Evolutionary conservation across 2,113 vertebrate genomes (phyloP), one percentile per base, ranked within the genome.

Genomic region (Hemibagrus wyckioides): DNA sequence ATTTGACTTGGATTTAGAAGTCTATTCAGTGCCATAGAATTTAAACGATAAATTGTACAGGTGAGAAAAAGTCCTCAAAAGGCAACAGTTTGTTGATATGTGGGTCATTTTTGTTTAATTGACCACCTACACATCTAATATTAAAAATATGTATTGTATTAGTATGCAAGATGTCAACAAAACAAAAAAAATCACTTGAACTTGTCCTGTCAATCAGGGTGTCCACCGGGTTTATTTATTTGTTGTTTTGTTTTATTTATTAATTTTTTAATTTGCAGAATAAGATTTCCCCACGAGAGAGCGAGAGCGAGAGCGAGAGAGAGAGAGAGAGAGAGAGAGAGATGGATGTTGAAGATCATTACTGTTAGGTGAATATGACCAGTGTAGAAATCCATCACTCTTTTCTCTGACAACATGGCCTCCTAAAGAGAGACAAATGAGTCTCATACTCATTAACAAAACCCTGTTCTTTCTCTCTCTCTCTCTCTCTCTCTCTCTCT

Each of bases 341-440:
- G 92, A 92, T 93, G 93, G 93, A 93, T 92, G 61, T 91, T 91
- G 90, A 92, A 94, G 92, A 94, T 94, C 92, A 95, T 94, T 92
- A 93, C 92, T 91, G 89, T 86, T 91, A 92, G 93, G 89, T 93
- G 89, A 90, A 94, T 92, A 92, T 92, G 90, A 92, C 92, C 93
- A 91, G 82, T 93, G 91, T 94, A 92, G 92, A 91, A 91, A 90
- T 92, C 92, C 92, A 93, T 95, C 94, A 93, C 91, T 93, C 92
- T 92, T 92, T 89, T 89, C 92, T 90, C 84, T 92, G 92, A 92
- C 93, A 93, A 91, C 92, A 89, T 93, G 92, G 91, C 90, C 92
- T 94, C 93, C 93, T 92, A 84, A 92, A 93, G 93, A 93, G 88
- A 92, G 94, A 95, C 93, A 92, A 93, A 93, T 95, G 89, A 92